Evolutionary conservation across 2,113 vertebrate genomes (phyloP).

Genomic region (Tricholaema leucomelas): DNA sequence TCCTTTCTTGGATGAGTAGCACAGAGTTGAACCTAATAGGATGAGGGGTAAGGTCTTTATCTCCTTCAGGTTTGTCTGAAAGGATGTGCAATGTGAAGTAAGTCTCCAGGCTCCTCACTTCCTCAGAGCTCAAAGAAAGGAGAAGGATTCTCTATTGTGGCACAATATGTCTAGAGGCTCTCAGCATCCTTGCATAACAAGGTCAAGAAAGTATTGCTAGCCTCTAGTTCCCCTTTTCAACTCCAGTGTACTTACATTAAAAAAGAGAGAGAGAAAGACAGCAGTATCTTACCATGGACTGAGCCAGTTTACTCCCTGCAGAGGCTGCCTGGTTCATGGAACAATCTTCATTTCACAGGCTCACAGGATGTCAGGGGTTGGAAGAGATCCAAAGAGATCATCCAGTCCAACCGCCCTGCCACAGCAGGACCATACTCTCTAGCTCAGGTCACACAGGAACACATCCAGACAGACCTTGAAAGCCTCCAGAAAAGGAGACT

Average conservation of each 20-base stretch:
- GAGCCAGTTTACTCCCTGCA: neutral
- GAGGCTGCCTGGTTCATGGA: neutral
- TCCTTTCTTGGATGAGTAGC: neutral
- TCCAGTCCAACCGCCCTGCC: no score
- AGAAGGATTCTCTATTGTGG: conserved; percentile 34
- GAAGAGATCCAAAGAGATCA: no score
- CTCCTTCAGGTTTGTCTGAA: neutral
- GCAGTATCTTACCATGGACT: neutral
- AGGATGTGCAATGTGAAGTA: neutral
- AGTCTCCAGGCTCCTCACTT: conserved; percentile 28
- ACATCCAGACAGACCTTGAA: no score
- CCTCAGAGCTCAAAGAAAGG: conserved; percentile 44
- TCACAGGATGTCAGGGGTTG: no score
- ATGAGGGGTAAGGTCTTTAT: neutral
- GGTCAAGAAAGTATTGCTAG: conserved; percentile 24
- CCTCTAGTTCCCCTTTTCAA: conserved; percentile 34
- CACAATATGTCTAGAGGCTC: conserved; percentile 10
- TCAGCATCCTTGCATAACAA: conserved; percentile 47
- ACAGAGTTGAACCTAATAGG: neutral
- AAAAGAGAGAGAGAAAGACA: neutral
- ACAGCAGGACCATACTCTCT: no score
- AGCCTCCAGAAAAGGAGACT: no score
- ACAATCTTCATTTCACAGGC: neutral
- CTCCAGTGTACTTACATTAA: neutral
- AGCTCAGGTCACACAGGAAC: no score